phyloP scores from a whole-genome alignment of 1,140 invertebrate species.

The Drosophila bipectinata region DNA sequence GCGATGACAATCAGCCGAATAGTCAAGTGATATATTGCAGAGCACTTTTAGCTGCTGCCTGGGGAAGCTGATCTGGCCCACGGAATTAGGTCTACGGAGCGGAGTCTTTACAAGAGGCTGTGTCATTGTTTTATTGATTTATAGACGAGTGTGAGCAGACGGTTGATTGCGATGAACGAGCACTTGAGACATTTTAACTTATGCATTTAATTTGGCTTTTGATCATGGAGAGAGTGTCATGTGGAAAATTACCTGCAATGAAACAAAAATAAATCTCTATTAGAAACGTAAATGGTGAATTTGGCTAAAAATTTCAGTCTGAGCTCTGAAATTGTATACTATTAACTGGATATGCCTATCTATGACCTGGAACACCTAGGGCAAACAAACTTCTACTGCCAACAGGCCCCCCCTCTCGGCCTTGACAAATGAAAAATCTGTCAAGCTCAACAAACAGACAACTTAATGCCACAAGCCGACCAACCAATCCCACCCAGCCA shows the following conservation, averaged over 20 bases:
- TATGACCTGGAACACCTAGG: constrained; percentile 31
- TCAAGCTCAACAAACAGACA: constrained; percentile 78
- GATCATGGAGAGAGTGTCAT: not conserved
- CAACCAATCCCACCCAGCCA: constrained; percentile 31
- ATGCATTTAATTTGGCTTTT: constrained; percentile 20
- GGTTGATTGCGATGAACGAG: constrained; percentile 60
- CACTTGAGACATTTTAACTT: constrained; percentile 38
- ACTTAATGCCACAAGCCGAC: constrained; percentile 70
- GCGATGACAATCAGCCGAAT: constrained; percentile 75
- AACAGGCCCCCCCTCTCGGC: not conserved
- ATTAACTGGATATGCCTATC: constrained; percentile 53
- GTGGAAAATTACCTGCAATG: constrained; percentile 39
- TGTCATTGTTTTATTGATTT: constrained; percentile 76
- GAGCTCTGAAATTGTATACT: constrained; percentile 6
- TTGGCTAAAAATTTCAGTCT: not conserved
- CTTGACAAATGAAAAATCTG: constrained; percentile 71
- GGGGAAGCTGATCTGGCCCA: not conserved
- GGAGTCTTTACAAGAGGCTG: constrained; percentile 19
- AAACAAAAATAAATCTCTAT: constrained; percentile 6
- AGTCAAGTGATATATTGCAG: constrained; percentile 44
- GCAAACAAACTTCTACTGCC: constrained; percentile 26
- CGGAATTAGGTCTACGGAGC: constrained; percentile 11
- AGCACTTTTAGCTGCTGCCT: constrained; percentile 15
- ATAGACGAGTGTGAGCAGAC: constrained; percentile 43
- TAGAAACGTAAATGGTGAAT: not conserved